Base-by-base conservation (phyloP, 2,113 vertebrate genomes). In the Cromileptes altivelis region DNA sequence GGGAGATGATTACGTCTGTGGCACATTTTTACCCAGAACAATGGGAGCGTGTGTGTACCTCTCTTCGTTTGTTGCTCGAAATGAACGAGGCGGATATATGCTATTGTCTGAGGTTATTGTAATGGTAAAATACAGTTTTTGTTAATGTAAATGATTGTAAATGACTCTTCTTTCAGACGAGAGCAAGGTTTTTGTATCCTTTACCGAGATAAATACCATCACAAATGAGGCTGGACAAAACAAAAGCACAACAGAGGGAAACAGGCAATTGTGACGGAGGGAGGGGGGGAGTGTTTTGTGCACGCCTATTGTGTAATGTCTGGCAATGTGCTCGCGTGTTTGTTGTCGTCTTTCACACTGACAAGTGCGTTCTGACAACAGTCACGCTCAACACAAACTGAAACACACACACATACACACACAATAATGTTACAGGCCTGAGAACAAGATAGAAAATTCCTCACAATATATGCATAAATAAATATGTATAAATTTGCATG, bases 91-190 rank as follows among this genome's bases (percentile, higher is more conserved):
- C 70, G 62, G 81, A 91, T 89, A 88, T 64, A 55, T 78, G 78
- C 90, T 53, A 93, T 95, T 95, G 94, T 94, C 80, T 92, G 91
- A 57, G 80, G 71, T 86, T 89, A 93, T 95, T 95, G 94, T 94
- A 79, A 94, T 94, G 94, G 86, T 95, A 94, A 95, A 94, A 94
- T 91, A 78, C 86, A 53, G 78, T 88, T 93, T 94, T 92, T 91
- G 93, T 92, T 89, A 91, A 91, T 91, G 91, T 93, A 92, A 93
- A 94, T 85, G 70, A 93, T 89, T 93, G 93, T 92, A 94, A 94
- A 94, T 93, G 78, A 93, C 87, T 91, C 90, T 73, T 91, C 86
- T 85, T 90, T 89, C 91, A 92, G 81, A 93, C 85, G 82, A 88
- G 84, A 91, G 87, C 64, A 33, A 64, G 82, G 78, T 67, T 90